Conservation (phyloP, 2,113 vertebrate genomes). For the Cervus canadensis region DNA sequence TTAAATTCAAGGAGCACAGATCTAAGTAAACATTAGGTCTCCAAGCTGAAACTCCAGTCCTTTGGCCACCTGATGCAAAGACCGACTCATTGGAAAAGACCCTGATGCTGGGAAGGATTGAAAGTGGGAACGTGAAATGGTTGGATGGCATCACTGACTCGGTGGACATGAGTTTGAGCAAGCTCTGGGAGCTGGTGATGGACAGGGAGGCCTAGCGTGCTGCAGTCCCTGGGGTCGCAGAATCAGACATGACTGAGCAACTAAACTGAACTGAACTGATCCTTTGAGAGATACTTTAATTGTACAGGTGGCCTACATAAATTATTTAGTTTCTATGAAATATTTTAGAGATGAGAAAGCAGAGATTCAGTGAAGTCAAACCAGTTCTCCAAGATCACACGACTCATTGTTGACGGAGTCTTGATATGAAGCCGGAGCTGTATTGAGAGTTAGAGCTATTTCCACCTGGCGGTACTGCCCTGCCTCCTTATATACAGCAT, state of each 20-base stretch:
- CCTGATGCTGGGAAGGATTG: neutral
- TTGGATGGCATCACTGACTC: neutral
- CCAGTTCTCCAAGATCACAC: neutral
- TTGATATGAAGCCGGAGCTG: neutral
- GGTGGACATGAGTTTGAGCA: neutral
- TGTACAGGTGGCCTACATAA: neutral
- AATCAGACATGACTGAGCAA: fast-evolving
- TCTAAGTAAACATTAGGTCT: neutral
- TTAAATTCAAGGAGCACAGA: neutral
- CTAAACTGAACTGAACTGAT: neutral
- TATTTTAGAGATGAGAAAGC: neutral
- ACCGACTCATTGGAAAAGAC: neutral
- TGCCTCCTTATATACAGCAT: fast-evolving
- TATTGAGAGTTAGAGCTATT: neutral
- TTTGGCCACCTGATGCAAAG: neutral
- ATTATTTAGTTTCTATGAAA: neutral
- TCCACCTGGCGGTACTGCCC: fast-evolving
- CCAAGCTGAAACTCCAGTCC: neutral
- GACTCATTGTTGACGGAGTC: neutral
- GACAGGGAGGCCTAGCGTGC: neutral
- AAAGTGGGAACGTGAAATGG: neutral
- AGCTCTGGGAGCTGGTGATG: neutral
- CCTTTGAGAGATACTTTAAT: neutral
- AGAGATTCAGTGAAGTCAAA: neutral
- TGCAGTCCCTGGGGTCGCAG: neutral